phyloP scores from a whole-genome alignment of 2,113 vertebrate genomes.

The Ivindomyrus marchei region DNA sequence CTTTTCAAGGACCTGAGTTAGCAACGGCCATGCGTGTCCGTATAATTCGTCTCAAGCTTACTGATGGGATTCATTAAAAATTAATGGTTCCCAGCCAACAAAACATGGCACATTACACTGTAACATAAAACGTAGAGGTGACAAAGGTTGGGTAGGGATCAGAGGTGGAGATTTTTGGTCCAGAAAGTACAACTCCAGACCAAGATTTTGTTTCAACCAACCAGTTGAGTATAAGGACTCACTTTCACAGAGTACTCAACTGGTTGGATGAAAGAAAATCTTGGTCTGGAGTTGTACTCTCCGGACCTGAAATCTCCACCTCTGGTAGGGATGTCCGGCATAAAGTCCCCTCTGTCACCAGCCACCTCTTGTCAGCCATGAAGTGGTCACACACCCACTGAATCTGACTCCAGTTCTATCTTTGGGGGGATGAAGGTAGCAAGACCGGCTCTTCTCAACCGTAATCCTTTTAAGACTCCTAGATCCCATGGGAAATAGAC shows the following conservation, averaged over 20 bases:
- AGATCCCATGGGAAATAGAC: neutral
- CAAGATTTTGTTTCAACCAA: too few relatives aligned
- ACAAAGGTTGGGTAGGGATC: neutral
- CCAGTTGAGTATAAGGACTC: too few relatives aligned
- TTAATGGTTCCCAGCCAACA: neutral
- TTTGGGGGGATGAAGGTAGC: neutral
- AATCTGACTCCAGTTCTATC: neutral
- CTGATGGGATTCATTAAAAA: neutral
- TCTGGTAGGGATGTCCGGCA: neutral
- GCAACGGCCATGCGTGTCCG: neutral
- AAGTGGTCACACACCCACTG: neutral
- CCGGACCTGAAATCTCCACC: too few relatives aligned
- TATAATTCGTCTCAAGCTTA: neutral
- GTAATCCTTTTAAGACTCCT: neutral
- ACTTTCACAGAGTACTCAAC: too few relatives aligned
- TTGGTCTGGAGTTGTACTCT: too few relatives aligned
- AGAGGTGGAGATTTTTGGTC: too few relatives aligned
- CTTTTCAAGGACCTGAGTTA: neutral
- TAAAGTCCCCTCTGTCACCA: neutral
- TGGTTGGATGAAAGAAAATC: too few relatives aligned
- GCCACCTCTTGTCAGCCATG: neutral
- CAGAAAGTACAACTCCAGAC: too few relatives aligned
- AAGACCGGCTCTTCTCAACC: neutral
- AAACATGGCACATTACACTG: neutral
- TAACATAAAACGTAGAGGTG: neutral